Evolutionary conservation across 2,888 invertebrate species (phyloP).

Genomic region (Ectropis crepuscularia): DNA sequence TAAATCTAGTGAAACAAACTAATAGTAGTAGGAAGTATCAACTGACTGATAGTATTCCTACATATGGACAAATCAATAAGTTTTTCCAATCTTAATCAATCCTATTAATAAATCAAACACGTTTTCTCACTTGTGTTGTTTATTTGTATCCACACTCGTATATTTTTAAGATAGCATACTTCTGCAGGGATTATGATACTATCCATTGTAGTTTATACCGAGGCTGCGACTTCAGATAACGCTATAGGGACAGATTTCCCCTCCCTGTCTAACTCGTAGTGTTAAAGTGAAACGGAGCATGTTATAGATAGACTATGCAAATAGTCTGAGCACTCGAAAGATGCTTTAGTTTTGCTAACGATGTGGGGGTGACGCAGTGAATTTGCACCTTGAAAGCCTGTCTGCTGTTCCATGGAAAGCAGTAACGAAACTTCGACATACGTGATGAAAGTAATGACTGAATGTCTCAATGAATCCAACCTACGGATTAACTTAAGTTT

Average conservation of each 20-base stretch:
- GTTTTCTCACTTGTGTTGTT: background rate
- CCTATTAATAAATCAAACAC: too few relatives aligned
- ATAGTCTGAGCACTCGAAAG: constrained; percentile 55
- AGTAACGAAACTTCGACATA: constrained; percentile 15
- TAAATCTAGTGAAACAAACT: too few relatives aligned
- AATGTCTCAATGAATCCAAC: too few relatives aligned
- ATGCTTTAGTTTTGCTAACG: constrained; percentile 60
- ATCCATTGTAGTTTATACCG: constrained; percentile 20
- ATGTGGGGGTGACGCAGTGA: constrained; percentile 55
- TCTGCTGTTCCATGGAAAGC: constrained; percentile 29
- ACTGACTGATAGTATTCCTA: too few relatives aligned
- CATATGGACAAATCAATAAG: too few relatives aligned
- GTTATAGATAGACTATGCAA: constrained; percentile 51
- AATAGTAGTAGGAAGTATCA: too few relatives aligned
- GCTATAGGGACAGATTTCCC: constrained; percentile 16
- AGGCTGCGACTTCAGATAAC: constrained; percentile 26
- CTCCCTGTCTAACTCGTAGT: constrained; percentile 21
- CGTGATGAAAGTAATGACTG: too few relatives aligned
- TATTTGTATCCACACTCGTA: background rate
- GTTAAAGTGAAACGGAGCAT: constrained; percentile 31
- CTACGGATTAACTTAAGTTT: too few relatives aligned
- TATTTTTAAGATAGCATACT: constrained; percentile 1
- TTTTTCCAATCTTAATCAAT: too few relatives aligned
- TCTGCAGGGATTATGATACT: constrained; percentile 12
- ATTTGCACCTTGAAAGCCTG: constrained; percentile 42